A percentile compares a stretch with the other conserved stretches of the same genome.
Evolutionary conservation across 2,797 vertebrate genomes (phyloP).

Genomic region (Amniataba percoides): DNA sequence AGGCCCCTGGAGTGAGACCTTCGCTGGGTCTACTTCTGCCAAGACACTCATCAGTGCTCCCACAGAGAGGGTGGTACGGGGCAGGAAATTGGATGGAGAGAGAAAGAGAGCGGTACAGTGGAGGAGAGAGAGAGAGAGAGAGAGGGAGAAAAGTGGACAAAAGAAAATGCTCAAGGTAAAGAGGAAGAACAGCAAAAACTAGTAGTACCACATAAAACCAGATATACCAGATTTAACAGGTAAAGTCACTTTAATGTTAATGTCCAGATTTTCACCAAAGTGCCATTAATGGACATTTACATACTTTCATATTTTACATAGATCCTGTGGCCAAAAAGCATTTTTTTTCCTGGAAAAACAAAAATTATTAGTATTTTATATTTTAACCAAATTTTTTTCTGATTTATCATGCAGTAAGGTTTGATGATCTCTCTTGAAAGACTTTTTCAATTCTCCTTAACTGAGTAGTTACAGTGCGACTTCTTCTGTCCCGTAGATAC

Average conservation of each 20-base stretch:
- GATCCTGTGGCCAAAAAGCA: too few relatives aligned
- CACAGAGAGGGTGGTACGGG: conserved; percentile 34
- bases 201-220: background rate
- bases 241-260: background rate
- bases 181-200: background rate
- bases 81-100: conserved; percentile 34
- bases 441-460: background rate
- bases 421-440: background rate
- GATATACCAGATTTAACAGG: background rate
- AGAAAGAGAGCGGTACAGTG: background rate
- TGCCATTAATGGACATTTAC: too few relatives aligned
- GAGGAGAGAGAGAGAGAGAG: background rate
- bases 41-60: conserved; percentile 58
- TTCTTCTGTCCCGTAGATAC: background rate
- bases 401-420: background rate
- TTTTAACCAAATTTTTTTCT: too few relatives aligned
- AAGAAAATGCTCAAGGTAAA: conserved; percentile 4
- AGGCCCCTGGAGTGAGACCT: conserved; percentile 57
- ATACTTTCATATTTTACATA: too few relatives aligned
- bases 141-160: background rate
- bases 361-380: too few relatives aligned
- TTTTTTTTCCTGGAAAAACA: too few relatives aligned
- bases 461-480: too few relatives aligned
- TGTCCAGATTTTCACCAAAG: background rate
- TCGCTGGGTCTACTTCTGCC: conserved; percentile 50